Evolutionary conservation across 1,140 invertebrate species (phyloP).

Genomic region (Zelostemma sp.): DNA sequence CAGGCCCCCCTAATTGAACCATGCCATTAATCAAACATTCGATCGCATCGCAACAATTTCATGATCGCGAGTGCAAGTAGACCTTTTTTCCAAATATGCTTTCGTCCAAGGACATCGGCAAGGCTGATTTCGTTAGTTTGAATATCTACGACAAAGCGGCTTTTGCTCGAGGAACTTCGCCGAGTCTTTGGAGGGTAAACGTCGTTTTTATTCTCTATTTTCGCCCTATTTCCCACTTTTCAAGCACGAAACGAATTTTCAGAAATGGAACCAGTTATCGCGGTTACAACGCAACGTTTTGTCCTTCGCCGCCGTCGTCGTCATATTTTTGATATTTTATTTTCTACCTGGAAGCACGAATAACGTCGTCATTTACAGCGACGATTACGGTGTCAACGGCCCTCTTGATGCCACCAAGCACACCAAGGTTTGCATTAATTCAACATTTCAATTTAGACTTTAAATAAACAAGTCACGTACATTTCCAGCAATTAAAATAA

Average conservation of each 20-base stretch:
- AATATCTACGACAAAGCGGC: constrained; percentile 61
- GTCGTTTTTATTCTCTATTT: constrained; percentile 1
- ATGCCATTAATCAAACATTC: no score
- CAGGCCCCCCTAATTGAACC: no score
- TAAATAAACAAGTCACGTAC: background rate
- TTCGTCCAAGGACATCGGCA: constrained; percentile 51
- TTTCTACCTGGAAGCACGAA: constrained; percentile 65
- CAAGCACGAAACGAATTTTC: no score
- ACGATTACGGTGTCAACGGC: constrained; percentile 56
- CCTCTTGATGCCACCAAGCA: constrained; percentile 58
- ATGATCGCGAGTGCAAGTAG: background rate
- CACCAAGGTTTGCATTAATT: constrained; percentile 48
- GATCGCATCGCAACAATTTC: background rate
- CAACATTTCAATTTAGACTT: constrained; percentile 30
- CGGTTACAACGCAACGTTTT: constrained; percentile 83
- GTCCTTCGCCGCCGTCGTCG: constrained; percentile 73
- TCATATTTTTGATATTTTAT: constrained; percentile 73
- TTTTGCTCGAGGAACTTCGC: constrained; percentile 55
- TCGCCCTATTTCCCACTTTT: no score
- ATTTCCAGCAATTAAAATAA: constrained; percentile 10
- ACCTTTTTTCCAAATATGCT: no score
- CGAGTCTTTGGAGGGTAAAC: constrained; percentile 68
- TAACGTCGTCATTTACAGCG: constrained; percentile 47
- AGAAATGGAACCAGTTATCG: constrained; percentile 89
- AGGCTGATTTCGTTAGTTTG: constrained; percentile 65